A percentile compares a stretch with the other conserved stretches of the same genome.
These are phyloP conservation scores for Isaurus tuberculatus DNA, from an alignment of 92 coral and sea anemone genomes.

Conservation along the genomic window DNA sequence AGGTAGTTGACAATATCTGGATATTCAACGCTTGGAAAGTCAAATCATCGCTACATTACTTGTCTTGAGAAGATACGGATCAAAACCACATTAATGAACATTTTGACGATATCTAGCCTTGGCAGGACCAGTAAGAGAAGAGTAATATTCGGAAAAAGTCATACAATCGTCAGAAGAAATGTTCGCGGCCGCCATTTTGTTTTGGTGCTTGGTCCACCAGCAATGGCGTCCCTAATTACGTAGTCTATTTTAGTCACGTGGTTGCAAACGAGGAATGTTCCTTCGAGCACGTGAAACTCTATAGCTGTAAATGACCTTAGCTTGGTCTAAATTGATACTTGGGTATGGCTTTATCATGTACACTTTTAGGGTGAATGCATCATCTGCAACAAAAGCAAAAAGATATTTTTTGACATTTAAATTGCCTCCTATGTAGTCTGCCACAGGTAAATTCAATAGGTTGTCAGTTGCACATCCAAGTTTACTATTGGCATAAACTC, in stretches of 20 bases:
- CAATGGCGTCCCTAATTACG: background rate
- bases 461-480: constrained; percentile 48
- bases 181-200: background rate
- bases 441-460: constrained; percentile 47
- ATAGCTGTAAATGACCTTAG: too few relatives aligned
- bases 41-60: background rate
- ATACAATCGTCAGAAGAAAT: background rate
- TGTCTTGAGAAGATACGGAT: background rate
- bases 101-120: background rate
- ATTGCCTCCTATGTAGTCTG: constrained; percentile 44
- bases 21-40: background rate
- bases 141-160: constrained; percentile 3
- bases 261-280: background rate
- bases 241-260: background rate
- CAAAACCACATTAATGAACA: background rate
- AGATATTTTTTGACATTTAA: constrained; percentile 49
- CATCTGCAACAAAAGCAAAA: constrained; percentile 57
- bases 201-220: constrained; percentile 1
- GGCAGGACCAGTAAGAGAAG: background rate
- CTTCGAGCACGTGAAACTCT: too few relatives aligned
- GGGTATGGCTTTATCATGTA: too few relatives aligned
- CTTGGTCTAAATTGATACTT: too few relatives aligned
- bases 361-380: constrained; percentile 49
- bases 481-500: constrained; percentile 54
- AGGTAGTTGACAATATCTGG: too few relatives aligned